Evolutionary conservation across 2,113 vertebrate species (phyloP), one percentile per base, ranked within the genome.

Genomic region (Zeus faber): DNA sequence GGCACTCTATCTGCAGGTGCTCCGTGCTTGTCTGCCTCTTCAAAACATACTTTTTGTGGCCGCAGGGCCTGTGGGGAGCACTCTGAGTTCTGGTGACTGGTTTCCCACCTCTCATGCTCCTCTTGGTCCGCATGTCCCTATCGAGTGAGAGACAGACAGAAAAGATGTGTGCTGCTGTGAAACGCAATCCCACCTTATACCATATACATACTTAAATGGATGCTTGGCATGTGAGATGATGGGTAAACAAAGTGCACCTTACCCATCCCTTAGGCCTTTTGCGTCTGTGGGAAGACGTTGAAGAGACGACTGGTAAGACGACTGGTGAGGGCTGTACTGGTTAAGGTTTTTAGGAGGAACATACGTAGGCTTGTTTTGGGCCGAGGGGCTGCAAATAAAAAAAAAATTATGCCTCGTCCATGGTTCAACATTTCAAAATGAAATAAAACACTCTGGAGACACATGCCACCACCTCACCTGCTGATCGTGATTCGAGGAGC

Each of bases 71-170:
- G 0, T 90, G 89, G 0, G 95, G 95, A 6, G 92, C 95, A 13
- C 95, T 97, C 75, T 93, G 93, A 0, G 95, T 92, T 54, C 96
- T 89, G 7, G 84, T 74, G 9, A 98, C 84, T 0, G 85, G 83
- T 13, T 81, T 90, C 8, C 43, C 61, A 39, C 58, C 67, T 52
- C 37, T 58, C 23, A 33, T 26, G 46, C 35, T 74, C 48, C 27
- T 79, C 16, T 16, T 47, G 48, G 16, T 20, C 49, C 58, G 62
- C 6, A 6, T 21, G 21, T 75, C 79, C 29, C 67, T 62, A 44
- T 17, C 14, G 3, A 57, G 55, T n/a, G n/a, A n/a, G n/a, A n/a
- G n/a, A n/a, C n/a, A n/a, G n/a, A n/a, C n/a, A n/a, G n/a, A n/a
- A n/a, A n/a, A n/a, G n/a, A n/a, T n/a, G n/a, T n/a, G n/a, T n/a